These are phyloP conservation scores for Pseudorhombus dupliciocellatus DNA, from an alignment of 2,113 vertebrate species.

Conservation along the genomic window DNA sequence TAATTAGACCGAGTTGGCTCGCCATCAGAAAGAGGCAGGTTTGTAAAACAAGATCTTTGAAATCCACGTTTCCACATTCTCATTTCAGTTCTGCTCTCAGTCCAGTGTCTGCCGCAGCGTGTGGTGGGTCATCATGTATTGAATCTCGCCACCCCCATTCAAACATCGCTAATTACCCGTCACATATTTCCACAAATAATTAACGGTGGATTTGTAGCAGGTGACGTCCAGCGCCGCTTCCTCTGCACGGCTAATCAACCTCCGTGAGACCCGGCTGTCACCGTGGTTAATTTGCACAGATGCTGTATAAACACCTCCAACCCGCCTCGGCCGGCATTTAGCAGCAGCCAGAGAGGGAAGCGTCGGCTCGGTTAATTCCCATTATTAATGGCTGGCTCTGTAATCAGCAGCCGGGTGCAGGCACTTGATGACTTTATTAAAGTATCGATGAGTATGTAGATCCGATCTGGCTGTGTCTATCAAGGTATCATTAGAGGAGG, in stretches of 20 bases:
- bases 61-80: conserved; percentile 2
- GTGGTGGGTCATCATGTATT: not conserved
- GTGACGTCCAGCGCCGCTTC: conserved; percentile 5
- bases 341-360: conserved; percentile 35
- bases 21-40: conserved; percentile 4
- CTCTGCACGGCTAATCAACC: conserved; percentile 24
- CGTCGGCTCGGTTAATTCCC: conserved; percentile 39
- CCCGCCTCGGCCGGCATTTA: conserved; percentile 51
- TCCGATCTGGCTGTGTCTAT: conserved; percentile 3
- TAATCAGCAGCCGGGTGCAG: conserved; percentile 37
- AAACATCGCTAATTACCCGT: conserved; percentile 20
- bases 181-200: conserved; percentile 1
- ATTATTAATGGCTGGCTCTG: conserved; percentile 46
- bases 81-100: conserved; percentile 3
- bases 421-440: conserved; percentile 40
- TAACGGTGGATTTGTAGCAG: conserved; percentile 2
- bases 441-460: conserved; percentile 12
- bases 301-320: conserved; percentile 41
- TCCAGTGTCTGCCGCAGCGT: not conserved
- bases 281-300: conserved; percentile 48
- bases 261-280: conserved; percentile 25
- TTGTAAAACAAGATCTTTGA: conserved; percentile 12
- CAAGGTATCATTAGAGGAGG: not conserved
- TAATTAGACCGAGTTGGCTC: conserved; percentile 8
- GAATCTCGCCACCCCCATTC: not conserved